Evolutionary conservation across 2,888 invertebrate species (phyloP), one percentile per base, ranked within the genome.

Genomic region (Drosophila borealis): DNA sequence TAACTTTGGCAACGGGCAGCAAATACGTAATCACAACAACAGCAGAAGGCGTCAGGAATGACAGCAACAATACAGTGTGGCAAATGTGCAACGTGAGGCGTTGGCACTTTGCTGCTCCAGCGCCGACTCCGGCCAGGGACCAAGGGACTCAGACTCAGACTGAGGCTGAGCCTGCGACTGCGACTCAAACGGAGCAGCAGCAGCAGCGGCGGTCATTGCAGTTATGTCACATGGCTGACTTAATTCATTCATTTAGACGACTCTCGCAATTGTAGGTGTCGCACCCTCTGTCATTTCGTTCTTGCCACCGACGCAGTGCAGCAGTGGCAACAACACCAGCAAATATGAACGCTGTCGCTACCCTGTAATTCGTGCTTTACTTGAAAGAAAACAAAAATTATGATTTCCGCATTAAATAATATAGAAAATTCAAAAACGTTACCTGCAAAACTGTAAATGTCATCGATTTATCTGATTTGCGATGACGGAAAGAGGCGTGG

Each of bases 201-300:
- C 33, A 49, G 42, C 10, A 49, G 57, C 44, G 34, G 42, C 59
- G 78, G 78, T 76, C 88, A 84, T 80, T 83, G 83, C 83, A 86
- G 78, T 86, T 86, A 83, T 84, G 84, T 88, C 86, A 86, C 83
- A 83, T 83, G 80, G 78, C 81, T 82, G 83, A 88, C 75, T 83
- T 83, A 83, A 83, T 83, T 88, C 83, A 83, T 83, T 83, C 83
- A 83, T 88, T 88, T 88, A 82, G 85, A 81, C 70, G 82, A 76
- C 71, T 72, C 85, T 73, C 77, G 77, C 88, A 82, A 87, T 85
- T 83, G 83, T 77, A 81, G 83, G 83, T 83, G 83, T 83, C 69
- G 85, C 79, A 70, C 62, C 82, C 69, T 74, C 72, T 70, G 70
- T 66, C 73, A 80, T 74, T 78, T 79, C 70, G 70, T 70, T 67